Evolutionary conservation across 2,113 vertebrate species (phyloP).

Genomic region (Hirundichthys speculiger): DNA sequence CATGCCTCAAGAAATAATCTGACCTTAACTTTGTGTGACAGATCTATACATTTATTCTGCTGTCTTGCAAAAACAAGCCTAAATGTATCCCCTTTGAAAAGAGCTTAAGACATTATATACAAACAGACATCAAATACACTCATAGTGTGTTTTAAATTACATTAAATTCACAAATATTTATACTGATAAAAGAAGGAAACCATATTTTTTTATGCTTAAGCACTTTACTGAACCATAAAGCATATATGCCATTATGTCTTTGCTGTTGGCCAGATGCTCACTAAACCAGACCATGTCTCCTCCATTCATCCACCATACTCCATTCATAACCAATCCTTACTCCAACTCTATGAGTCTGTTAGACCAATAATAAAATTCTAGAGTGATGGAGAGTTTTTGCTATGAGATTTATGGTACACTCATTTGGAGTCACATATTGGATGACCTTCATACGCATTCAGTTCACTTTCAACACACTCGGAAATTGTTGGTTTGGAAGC

Average conservation of each 20-base stretch:
- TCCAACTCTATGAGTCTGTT: slow-evolving; percentile 3
- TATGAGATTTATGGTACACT: slow-evolving; percentile 64
- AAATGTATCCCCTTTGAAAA: too few species aligned
- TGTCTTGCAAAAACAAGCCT: too few species aligned
- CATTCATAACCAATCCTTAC: slow-evolving; percentile 37
- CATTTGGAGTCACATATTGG: slow-evolving; percentile 72
- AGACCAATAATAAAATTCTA: slow-evolving; percentile 21
- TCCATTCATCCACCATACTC: slow-evolving; percentile 33
- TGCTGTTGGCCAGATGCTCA: slow-evolving; percentile 25
- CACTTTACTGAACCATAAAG: too few species aligned
- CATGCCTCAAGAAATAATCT: too few species aligned
- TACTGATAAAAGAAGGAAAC: too few species aligned
- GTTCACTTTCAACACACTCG: slow-evolving; percentile 53
- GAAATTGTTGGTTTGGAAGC: slow-evolving; percentile 73
- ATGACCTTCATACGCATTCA: slow-evolving; percentile 47
- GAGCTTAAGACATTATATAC: too few species aligned
- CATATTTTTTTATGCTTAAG: too few species aligned
- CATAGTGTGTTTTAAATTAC: too few species aligned
- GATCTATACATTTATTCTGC: too few species aligned
- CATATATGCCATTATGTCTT: not conserved
- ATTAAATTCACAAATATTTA: too few species aligned
- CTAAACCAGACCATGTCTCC: slow-evolving; percentile 5
- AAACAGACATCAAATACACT: too few species aligned
- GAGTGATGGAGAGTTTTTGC: slow-evolving; percentile 48
- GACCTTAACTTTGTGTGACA: too few species aligned